phyloP scores from a whole-genome alignment of 2,888 invertebrate genomes.

The Hydriomena furcata region DNA sequence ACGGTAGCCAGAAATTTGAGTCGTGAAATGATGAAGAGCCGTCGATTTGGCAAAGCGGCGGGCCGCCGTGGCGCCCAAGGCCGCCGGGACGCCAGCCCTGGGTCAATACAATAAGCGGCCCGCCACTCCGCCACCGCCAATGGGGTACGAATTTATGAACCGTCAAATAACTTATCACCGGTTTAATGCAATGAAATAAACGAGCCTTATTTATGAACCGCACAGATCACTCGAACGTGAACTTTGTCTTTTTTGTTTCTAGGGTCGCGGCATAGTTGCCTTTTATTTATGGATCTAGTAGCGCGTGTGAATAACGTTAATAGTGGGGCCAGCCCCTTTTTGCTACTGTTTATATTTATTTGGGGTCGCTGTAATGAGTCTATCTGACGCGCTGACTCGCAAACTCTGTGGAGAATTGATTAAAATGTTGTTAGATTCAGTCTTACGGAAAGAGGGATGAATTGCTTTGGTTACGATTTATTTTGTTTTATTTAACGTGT shows the following conservation, averaged over 20 bases:
- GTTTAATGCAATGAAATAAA: slow-evolving; percentile 81
- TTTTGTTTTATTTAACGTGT: slow-evolving; percentile 58
- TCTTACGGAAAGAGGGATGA: slow-evolving; percentile 73
- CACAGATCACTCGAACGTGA: slow-evolving; percentile 72
- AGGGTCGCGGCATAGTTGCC: slow-evolving; percentile 67
- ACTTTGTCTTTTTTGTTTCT: slow-evolving; percentile 72
- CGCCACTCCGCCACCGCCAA: slow-evolving; percentile 51
- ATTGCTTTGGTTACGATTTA: slow-evolving; percentile 64
- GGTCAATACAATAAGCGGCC: slow-evolving; percentile 56
- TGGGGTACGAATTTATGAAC: slow-evolving; percentile 77
- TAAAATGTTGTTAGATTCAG: slow-evolving; percentile 81
- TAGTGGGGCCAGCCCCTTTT: slow-evolving; percentile 75
- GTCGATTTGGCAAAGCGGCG: slow-evolving; percentile 71
- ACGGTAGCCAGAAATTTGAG: slow-evolving; percentile 69
- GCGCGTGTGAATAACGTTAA: slow-evolving; percentile 82
- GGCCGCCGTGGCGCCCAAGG: slow-evolving; percentile 66
- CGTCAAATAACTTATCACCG: slow-evolving; percentile 82
- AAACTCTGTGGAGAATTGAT: slow-evolving; percentile 82
- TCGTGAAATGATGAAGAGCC: slow-evolving; percentile 64
- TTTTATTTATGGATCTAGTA: slow-evolving; percentile 79
- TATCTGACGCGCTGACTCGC: slow-evolving; percentile 81
- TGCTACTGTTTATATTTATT: slow-evolving; percentile 82
- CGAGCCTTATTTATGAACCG: slow-evolving; percentile 77
- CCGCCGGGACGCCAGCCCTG: slow-evolving; percentile 53
- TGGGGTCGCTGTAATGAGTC: slow-evolving; percentile 81